Percentiles rank a stretch among this genome's conserved stretches.
Conservation (phyloP, 2,888 invertebrate species). For the Melanophora roralis region DNA sequence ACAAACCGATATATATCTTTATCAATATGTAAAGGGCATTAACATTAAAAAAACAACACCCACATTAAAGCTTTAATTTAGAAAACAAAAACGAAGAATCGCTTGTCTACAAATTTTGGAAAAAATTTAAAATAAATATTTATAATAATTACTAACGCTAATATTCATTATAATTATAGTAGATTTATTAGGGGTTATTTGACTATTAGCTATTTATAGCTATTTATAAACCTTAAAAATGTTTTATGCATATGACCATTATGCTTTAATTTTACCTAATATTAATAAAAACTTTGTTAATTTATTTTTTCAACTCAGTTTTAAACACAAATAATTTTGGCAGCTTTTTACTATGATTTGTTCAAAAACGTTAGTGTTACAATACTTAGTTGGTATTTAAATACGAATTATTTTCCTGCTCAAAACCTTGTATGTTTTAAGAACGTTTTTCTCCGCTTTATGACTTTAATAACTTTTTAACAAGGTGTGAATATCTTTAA, state of each 20-base stretch:
- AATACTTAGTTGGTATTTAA: conserved; percentile 24
- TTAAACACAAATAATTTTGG: conserved; percentile 1
- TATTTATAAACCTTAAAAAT: too few species aligned
- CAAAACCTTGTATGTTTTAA: background rate
- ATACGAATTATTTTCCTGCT: conserved; percentile 22
- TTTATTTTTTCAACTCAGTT: conserved; percentile 4
- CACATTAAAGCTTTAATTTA: conserved; percentile 49
- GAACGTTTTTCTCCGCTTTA: conserved; percentile 30
- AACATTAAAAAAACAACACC: conserved; percentile 56
- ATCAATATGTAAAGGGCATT: too few species aligned
- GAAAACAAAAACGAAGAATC: background rate
- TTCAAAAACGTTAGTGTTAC: conserved; percentile 12
- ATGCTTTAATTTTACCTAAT: too few species aligned
- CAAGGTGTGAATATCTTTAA: conserved; percentile 75
- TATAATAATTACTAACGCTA: too few species aligned
- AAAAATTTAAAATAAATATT: too few species aligned
- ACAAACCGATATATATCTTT: too few species aligned
- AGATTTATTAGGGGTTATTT: too few species aligned
- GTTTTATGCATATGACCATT: too few species aligned
- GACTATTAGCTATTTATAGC: too few species aligned
- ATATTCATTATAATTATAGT: too few species aligned
- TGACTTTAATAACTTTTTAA: conserved; percentile 65
- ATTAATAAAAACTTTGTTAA: conserved; percentile 18
- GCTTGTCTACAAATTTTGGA: too few species aligned
- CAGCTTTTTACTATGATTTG: background rate